Evolutionary conservation across 2,113 vertebrate species (phyloP), one percentile per base, ranked within the genome.

Genomic region (Heterocephalus glaber): DNA sequence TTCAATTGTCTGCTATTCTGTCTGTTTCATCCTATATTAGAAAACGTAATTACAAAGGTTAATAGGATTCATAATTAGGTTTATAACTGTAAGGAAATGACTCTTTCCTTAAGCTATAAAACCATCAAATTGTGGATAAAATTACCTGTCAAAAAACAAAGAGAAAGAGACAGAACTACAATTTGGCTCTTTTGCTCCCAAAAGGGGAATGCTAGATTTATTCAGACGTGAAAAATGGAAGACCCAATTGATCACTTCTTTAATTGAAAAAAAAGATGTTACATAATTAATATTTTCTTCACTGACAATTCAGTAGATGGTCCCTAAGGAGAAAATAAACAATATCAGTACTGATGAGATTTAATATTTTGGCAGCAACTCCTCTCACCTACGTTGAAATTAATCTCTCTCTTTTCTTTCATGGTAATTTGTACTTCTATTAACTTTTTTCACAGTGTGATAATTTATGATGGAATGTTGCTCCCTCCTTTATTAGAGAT

Each of bases 41-140:
- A 90, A 96, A 96, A 89, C 30, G 91, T 79, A 94, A 89, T 93
- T 89, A 52, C 28, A 54, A 97, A 93, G 20, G 77, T 90, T 93
- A 94, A 85, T 79, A 88, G 76, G 52, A 95, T 95, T 97, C 70
- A 88, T 97, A 96, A 92, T 83, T 35, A 12, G 44, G 9, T 94
- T 93, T 79, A 82, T 68, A 94, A 86, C 89, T n/a, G 94, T 93
- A 95, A 68, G 44, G 60, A 77, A 95, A 94, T 89, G 33, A 89
- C 26, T 90, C 38, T 92, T 92, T 68, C 60, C 44, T 92, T 96
- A 65, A 90, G 56, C 52, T 83, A 94, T 54, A 90, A 96, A 97
- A 92, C 28, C 20, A 84, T 84, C 81, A 84, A 94, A 20, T 77
- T 20, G 17, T 56, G 24, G 17, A 86, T 84, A 89, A 93, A 89